Percentiles rank a stretch among this genome's conserved stretches.
phyloP scores from a whole-genome alignment of 30 jellyfish, hydroid and myxozoan genomes.

The Turritopsis dohrnii region DNA sequence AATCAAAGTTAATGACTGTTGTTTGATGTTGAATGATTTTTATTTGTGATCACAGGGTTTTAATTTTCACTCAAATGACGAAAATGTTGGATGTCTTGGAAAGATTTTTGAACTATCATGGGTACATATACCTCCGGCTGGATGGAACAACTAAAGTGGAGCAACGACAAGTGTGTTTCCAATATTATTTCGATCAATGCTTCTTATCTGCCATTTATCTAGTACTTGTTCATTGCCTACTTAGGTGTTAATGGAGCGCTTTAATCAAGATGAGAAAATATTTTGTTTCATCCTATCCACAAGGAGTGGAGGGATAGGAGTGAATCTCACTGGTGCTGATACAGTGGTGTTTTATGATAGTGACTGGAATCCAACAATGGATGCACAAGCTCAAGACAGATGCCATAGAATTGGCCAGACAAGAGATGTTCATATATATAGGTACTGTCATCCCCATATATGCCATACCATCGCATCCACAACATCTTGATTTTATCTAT shows the following conservation, averaged over 20 bases:
- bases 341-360: constrained; percentile 90
- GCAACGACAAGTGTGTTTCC: constrained; percentile 74
- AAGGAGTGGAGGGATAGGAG: constrained; percentile 96
- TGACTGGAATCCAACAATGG: constrained; percentile 99
- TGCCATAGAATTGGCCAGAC: constrained; percentile 97
- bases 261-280: constrained; percentile 82
- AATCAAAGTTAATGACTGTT: too few species aligned
- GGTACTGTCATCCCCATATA: too few species aligned
- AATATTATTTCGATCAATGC: background rate
- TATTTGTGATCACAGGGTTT: constrained; percentile 35
- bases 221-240: background rate
- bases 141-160: constrained; percentile 96
- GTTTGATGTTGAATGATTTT: background rate
- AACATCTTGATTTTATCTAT: too few species aligned
- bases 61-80: constrained; percentile 94
- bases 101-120: constrained; percentile 80
- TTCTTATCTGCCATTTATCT: background rate
- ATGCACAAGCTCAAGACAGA: constrained; percentile 97
- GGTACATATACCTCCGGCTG: constrained; percentile 77
- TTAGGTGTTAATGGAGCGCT: constrained; percentile 87
- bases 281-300: constrained; percentile 85
- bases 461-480: too few species aligned
- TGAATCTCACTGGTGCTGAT: constrained; percentile 91
- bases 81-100: constrained; percentile 87
- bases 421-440: constrained; percentile 89